Conservation (phyloP, 2,888 invertebrate genomes). For the Troglohyphantes excavatus region DNA sequence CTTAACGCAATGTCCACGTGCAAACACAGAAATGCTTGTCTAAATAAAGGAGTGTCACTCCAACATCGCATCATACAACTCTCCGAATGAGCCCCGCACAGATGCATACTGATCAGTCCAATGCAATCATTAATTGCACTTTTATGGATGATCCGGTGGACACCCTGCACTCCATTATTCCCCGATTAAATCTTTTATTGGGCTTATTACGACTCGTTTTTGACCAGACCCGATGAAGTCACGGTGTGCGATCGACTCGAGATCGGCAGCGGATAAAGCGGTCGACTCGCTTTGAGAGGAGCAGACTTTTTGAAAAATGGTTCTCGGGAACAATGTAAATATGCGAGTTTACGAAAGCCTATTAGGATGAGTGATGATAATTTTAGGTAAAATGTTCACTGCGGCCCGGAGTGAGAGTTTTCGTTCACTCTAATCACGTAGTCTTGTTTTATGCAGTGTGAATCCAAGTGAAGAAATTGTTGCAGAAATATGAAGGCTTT, state of each 20-base stretch:
- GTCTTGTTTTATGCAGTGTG: not conserved
- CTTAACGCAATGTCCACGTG: no score
- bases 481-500: not conserved
- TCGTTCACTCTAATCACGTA: not conserved
- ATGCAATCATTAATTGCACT: not conserved
- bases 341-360: not conserved
- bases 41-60: no score
- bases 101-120: not conserved
- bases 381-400: not conserved
- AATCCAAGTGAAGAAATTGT: not conserved
- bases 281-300: not conserved
- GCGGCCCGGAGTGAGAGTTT: not conserved
- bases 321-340: conserved; percentile 21
- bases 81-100: no score
- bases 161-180: not conserved
- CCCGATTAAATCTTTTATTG: conserved; percentile 26
- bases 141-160: not conserved
- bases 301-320: conserved; percentile 41
- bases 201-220: conserved; percentile 5
- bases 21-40: no score
- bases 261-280: conserved; percentile 10
- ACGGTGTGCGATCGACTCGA: conserved; percentile 9
- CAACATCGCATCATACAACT: no score
- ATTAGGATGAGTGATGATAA: not conserved
- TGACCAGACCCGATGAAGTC: not conserved